Conservation (phyloP, 2,113 vertebrate species). For the Spilogale gracilis region DNA sequence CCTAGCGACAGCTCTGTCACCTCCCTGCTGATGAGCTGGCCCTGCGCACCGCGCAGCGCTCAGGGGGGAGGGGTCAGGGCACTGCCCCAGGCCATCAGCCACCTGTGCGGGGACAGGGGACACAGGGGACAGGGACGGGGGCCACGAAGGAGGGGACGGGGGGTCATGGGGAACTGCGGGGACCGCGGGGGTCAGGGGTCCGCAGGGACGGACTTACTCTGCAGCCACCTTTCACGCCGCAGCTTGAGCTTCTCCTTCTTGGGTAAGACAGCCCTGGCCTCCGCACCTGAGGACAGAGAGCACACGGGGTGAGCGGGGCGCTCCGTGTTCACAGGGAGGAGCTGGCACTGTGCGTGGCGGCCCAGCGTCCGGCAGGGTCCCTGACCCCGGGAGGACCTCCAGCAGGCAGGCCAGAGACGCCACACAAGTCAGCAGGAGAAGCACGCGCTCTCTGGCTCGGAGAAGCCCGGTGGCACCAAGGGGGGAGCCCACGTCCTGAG, state of each 20-base stretch:
- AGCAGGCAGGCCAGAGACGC: not conserved
- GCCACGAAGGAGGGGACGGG: too few species aligned
- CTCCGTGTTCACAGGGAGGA: not conserved
- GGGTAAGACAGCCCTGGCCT: conserved; percentile 87
- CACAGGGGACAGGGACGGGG: too few species aligned
- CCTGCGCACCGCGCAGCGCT: not conserved
- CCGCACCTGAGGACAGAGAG: conserved; percentile 82
- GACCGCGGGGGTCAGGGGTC: too few species aligned
- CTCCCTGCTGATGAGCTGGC: not conserved
- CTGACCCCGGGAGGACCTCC: accelerated
- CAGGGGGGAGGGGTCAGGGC: not conserved
- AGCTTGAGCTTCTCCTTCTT: conserved; percentile 97
- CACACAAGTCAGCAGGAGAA: not conserved
- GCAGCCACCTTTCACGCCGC: conserved; percentile 93
- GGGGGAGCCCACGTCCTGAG: too few species aligned
- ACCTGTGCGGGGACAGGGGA: too few species aligned
- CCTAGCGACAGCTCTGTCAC: not conserved
- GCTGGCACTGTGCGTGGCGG: too few species aligned
- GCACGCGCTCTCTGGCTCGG: not conserved
- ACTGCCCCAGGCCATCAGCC: too few species aligned
- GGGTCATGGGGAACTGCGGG: too few species aligned
- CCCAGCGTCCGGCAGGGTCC: not conserved
- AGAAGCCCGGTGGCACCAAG: not conserved
- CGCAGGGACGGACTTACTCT: conserved; percentile 89
- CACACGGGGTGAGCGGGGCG: accelerated